A percentile compares a stretch with the other conserved stretches of the same genome.
Evolutionary conservation across 2,113 vertebrate species (phyloP).

Genomic region (Orthochromis indermauri): DNA sequence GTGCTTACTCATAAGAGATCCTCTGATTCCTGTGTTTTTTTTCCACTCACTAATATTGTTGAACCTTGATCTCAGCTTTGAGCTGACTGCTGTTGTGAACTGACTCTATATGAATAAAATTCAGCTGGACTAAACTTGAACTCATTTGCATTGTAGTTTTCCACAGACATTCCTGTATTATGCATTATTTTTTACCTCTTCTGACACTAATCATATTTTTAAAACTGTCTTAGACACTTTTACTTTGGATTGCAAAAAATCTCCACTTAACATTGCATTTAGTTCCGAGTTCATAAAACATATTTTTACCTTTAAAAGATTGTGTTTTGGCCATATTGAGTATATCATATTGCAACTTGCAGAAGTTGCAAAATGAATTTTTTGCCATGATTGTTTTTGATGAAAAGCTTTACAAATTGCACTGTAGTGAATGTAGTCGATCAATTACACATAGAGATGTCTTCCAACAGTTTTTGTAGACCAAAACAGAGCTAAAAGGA

Average conservation of each 20-base stretch:
- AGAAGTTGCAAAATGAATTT: neutral
- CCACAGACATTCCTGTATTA: neutral
- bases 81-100: neutral
- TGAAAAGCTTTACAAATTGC: neutral
- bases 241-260: neutral
- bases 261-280: neutral
- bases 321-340: neutral
- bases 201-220: neutral
- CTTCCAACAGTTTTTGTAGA: neutral
- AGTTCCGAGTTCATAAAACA: neutral
- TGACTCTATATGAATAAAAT: neutral
- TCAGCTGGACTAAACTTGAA: neutral
- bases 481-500: neutral
- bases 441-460: neutral
- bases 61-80: neutral
- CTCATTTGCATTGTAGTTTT: neutral
- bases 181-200: neutral
- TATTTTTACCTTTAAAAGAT: neutral
- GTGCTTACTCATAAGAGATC: neutral
- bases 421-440: neutral
- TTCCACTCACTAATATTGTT: neutral
- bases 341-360: neutral
- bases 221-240: neutral
- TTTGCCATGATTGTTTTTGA: neutral
- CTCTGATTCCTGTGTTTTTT: neutral